Evolutionary conservation across 2,113 vertebrate species (phyloP), one percentile per base, ranked within the genome.

Genomic region (Semnornis frantzii): DNA sequence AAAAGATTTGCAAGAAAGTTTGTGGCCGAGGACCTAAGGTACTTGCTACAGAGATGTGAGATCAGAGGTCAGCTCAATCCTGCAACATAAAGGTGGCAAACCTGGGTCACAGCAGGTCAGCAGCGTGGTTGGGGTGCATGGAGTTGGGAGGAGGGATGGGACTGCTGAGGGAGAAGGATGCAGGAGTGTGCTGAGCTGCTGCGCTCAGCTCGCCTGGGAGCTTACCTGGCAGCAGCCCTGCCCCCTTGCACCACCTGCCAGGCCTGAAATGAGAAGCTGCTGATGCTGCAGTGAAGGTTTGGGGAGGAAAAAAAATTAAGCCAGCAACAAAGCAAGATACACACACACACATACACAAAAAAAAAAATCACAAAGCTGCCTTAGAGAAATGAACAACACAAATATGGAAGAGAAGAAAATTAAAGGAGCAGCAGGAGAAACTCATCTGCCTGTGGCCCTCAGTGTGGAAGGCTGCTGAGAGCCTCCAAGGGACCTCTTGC

Each of bases 11-110:
- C 94, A 97, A 98, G 98, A 95, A 85, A 94, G 89, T 97, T 95
- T 98, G 98, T 97, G 97, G 97, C 96, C 95, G 94, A 96, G 97
- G 97, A 97, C 97, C 97, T 98, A 98, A 96, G 97, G 97, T 94
- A 92, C 97, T 96, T 65, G 97, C 98, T 98, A 98, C 97, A 98
- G 97, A 96, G 98, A 98, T 96, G 98, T 98, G 98, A 98, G 97
- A 97, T 98, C 98, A 98, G 98, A 98, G 96, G 98, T 98, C 98
- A 98, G 98, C 96, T 98, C 98, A 98, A 98, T 98, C 98, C 98
- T 98, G 98, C 96, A 98, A 98, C 95, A 98, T 92, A 98, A 98
- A 98, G 92, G 97, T 95, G 98, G 97, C 97, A 97, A 91, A 97
- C 59, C 76, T 74, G 85, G 94, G 97, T 98, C 97, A 98, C 89